A percentile compares a stretch with the other conserved stretches of the same genome.
Evolutionary conservation across 2,113 vertebrate species (phyloP).

Genomic region (Ptychochromis oligacanthus): DNA sequence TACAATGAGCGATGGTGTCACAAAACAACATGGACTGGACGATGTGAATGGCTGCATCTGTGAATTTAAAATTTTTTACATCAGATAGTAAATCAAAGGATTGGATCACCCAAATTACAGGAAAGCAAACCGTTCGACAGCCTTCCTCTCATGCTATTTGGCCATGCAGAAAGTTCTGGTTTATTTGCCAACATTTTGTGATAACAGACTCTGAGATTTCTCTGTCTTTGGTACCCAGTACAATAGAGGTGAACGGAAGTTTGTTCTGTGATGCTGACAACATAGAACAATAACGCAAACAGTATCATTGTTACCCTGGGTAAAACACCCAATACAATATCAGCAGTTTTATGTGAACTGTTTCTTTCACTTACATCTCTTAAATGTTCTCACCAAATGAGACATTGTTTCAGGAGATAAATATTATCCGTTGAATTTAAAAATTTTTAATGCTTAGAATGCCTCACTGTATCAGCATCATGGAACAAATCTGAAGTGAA

Average conservation of each 20-base stretch:
- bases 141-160: neutral
- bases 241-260: neutral
- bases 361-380: neutral
- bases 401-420: neutral
- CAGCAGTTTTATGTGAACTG: neutral
- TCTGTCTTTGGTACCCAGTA: neutral
- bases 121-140: neutral
- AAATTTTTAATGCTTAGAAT: neutral
- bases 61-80: neutral
- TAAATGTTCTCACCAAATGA: neutral
- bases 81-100: neutral
- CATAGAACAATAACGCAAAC: neutral
- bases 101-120: slow-evolving; percentile 1
- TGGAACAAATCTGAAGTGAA: neutral
- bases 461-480: neutral
- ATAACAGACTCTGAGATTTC: neutral
- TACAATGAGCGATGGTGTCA: neutral
- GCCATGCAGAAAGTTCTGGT: neutral
- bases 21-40: neutral
- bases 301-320: neutral
- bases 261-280: neutral
- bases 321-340: neutral
- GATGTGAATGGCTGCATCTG: slow-evolving; percentile 20
- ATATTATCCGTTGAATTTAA: neutral
- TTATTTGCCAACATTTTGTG: neutral